Percentiles rank a stretch among this genome's conserved stretches.
phyloP scores from a whole-genome alignment of 2,113 vertebrate genomes.

The Cathartes aura region DNA sequence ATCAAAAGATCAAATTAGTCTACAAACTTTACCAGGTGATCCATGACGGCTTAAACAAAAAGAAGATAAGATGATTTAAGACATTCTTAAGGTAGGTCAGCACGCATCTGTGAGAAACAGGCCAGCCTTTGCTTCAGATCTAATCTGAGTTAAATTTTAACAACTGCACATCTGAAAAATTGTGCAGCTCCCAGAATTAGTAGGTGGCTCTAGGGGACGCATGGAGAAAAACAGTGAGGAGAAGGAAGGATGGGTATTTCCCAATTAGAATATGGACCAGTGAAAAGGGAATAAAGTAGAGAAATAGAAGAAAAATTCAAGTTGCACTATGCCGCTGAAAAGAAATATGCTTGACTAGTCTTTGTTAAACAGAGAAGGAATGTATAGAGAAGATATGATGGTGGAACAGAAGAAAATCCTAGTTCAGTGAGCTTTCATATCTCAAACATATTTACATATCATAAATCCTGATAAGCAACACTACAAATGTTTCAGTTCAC shows the following conservation, averaged over 20 bases:
- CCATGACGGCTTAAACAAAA: neutral
- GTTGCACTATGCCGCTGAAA: neutral
- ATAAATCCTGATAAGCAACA: neutral
- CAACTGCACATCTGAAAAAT: neutral
- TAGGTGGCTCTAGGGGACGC: neutral
- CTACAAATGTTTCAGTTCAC: neutral
- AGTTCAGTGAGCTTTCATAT: neutral
- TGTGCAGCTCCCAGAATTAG: neutral
- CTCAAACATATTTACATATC: neutral
- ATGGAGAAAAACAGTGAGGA: neutral
- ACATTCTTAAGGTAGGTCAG: neutral
- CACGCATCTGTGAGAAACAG: neutral
- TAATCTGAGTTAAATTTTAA: neutral
- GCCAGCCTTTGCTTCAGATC: neutral
- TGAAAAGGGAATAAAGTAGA: neutral
- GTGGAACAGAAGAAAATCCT: neutral
- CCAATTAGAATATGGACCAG: neutral
- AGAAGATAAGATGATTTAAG: neutral
- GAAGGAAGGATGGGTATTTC: neutral
- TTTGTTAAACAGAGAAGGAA: neutral
- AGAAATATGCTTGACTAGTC: neutral
- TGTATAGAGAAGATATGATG: fast-evolving
- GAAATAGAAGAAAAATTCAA: neutral
- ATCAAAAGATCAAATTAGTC: neutral
- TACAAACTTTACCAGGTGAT: neutral